Conservation (phyloP, 2,113 vertebrate species). For the Ophthalmolycus amberensis region DNA sequence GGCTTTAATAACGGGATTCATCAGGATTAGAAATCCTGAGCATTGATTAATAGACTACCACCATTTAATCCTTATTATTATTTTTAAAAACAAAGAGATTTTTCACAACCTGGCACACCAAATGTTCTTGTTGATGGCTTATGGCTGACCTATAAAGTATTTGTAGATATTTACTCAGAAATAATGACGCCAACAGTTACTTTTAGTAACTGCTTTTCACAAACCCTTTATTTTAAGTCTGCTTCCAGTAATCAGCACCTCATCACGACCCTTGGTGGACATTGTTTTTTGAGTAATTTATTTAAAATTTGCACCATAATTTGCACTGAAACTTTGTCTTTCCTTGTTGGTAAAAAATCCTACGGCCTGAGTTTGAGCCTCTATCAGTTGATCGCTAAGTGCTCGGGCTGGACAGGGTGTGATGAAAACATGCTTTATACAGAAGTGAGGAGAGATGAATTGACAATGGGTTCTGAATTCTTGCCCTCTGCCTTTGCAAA, state of each 20-base stretch:
- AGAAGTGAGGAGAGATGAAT: conserved; percentile 75
- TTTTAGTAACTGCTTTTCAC: neutral
- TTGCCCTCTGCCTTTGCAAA: conserved; percentile 54
- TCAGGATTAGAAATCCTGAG: neutral
- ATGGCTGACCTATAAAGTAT: neutral
- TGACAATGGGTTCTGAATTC: conserved; percentile 61
- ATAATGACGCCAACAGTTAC: neutral
- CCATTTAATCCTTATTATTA: neutral
- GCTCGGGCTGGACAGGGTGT: conserved; percentile 22
- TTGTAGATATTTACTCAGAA: neutral
- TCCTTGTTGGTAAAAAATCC: neutral
- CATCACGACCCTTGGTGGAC: too few species aligned
- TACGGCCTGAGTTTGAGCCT: conserved; percentile 9
- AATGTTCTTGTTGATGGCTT: neutral
- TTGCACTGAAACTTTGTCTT: neutral
- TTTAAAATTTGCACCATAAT: neutral
- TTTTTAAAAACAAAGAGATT: neutral
- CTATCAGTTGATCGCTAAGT: conserved; percentile 60
- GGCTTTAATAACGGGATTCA: neutral
- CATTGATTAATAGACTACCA: neutral
- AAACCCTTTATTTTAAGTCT: too few species aligned
- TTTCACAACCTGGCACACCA: neutral
- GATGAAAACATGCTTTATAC: conserved; percentile 64
- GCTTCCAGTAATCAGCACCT: too few species aligned
- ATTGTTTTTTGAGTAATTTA: too few species aligned